Percentiles rank a stretch among this genome's conserved stretches.
These are phyloP conservation scores for Meloidogyne floridensis DNA, from an alignment of 1,140 invertebrate genomes.

Conservation along the genomic window DNA sequence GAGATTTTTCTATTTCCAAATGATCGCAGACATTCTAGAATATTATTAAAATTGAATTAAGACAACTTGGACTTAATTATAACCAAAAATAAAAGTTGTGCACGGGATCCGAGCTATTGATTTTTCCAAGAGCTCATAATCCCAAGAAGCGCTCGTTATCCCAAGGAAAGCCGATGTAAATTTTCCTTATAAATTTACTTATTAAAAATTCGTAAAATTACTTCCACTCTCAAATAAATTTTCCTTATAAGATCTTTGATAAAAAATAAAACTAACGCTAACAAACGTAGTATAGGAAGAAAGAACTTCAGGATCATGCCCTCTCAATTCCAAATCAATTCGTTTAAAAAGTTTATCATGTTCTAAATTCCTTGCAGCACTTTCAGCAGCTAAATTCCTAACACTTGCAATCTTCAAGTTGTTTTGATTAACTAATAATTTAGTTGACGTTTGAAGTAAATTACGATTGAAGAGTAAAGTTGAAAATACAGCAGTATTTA, in stretches of 20 bases:
- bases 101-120: too few relatives aligned
- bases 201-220: too few relatives aligned
- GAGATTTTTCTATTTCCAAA: constrained; percentile 46
- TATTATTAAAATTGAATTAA: background rate
- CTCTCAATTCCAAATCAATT: constrained; percentile 61
- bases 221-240: too few relatives aligned
- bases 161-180: too few relatives aligned
- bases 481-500: background rate
- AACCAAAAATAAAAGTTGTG: too few relatives aligned
- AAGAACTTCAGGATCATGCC: constrained; percentile 59
- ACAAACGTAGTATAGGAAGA: constrained; percentile 61
- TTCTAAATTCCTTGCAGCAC: constrained; percentile 5
- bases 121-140: too few relatives aligned
- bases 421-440: background rate
- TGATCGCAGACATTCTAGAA: constrained; percentile 54
- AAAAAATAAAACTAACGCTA: constrained; percentile 26
- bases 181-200: too few relatives aligned
- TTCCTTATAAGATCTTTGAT: too few relatives aligned
- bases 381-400: background rate
- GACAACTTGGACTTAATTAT: too few relatives aligned
- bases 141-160: too few relatives aligned
- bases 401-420: background rate
- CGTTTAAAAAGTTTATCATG: constrained; percentile 52
- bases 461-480: background rate
- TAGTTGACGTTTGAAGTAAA: background rate